These are phyloP conservation scores for Sylvietta virens DNA, from an alignment of 2,113 vertebrate species.

Conservation along the genomic window DNA sequence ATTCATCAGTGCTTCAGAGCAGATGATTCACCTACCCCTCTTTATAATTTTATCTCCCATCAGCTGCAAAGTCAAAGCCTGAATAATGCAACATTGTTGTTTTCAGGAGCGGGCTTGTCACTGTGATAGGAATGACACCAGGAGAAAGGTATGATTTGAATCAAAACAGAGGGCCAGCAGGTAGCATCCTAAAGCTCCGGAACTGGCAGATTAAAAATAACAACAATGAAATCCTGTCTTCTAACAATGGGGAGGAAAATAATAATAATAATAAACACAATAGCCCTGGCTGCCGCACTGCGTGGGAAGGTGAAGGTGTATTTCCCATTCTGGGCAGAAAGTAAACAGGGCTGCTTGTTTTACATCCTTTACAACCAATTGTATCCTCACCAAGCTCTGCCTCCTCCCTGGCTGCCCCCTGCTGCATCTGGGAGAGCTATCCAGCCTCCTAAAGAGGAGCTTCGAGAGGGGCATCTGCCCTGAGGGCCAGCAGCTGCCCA, in stretches of 20 bases:
- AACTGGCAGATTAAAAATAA: not conserved
- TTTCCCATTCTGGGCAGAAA: not conserved
- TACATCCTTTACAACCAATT: not conserved
- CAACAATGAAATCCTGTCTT: not conserved
- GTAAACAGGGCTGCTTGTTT: not conserved
- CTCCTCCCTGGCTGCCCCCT: not conserved
- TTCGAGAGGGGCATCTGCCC: accelerated
- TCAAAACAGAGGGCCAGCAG: not conserved
- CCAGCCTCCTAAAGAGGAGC: not conserved
- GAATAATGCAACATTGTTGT: slow-evolving; percentile 28
- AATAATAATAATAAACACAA: not conserved
- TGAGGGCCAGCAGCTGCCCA: not conserved
- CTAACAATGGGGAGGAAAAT: not conserved
- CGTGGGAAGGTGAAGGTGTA: not conserved
- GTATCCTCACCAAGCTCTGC: not conserved
- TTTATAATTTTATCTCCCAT: slow-evolving; percentile 45
- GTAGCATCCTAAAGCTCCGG: not conserved
- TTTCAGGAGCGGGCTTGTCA: not conserved
- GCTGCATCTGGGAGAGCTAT: not conserved
- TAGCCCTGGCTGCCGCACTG: not conserved
- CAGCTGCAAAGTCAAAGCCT: slow-evolving; percentile 27
- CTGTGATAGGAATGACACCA: not conserved
- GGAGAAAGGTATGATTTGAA: not conserved
- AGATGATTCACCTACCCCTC: slow-evolving; percentile 43
- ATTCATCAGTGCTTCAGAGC: slow-evolving; percentile 6